Conservation (phyloP, 2,888 invertebrate genomes). For the Xylocampa areola region DNA sequence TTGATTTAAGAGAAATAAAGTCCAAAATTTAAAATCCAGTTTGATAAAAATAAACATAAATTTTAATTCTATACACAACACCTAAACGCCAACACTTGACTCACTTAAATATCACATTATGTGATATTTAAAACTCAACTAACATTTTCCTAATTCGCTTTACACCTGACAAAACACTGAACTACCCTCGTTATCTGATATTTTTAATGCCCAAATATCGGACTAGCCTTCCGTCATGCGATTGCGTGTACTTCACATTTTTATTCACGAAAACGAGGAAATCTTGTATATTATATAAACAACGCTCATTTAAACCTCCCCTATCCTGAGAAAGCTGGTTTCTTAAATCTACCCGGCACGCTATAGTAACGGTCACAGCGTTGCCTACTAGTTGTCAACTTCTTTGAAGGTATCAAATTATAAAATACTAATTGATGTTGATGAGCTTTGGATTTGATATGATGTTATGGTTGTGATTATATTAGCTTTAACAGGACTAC, state of each 20-base stretch:
- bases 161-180: conserved; percentile 66
- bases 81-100: too few species aligned
- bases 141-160: conserved; percentile 51
- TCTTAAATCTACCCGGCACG: conserved; percentile 33
- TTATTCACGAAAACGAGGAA: conserved; percentile 58
- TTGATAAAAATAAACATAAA: too few species aligned
- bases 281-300: conserved; percentile 53
- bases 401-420: not conserved
- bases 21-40: too few species aligned
- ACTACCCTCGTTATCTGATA: conserved; percentile 61
- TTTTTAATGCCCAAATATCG: conserved; percentile 64
- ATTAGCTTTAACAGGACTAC: too few species aligned
- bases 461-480: too few species aligned
- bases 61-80: not conserved
- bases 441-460: too few species aligned
- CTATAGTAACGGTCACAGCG: conserved; percentile 6
- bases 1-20: too few species aligned
- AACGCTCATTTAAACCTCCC: conserved; percentile 56
- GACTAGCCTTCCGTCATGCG: conserved; percentile 74
- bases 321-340: conserved; percentile 38
- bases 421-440: too few species aligned
- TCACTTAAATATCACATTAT: too few species aligned
- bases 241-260: conserved; percentile 75
- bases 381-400: conserved; percentile 1
- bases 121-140: conserved; percentile 17